These are phyloP conservation scores for Nephila pilipes DNA, from an alignment of 1,140 invertebrate genomes.

Conservation along the genomic window DNA sequence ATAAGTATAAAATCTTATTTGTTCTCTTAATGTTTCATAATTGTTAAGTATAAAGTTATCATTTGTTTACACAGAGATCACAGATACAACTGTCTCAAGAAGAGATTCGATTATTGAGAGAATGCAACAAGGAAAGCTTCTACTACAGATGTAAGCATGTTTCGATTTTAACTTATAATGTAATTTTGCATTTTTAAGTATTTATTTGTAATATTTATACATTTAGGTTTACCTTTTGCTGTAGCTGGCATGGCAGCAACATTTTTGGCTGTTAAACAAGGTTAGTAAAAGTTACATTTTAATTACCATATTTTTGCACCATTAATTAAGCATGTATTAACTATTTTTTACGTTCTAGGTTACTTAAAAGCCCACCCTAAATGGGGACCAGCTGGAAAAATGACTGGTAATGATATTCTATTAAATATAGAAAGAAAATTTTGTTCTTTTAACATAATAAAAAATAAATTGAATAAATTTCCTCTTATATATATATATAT, in stretches of 20 bases:
- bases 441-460: too few relatives aligned
- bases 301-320: background rate
- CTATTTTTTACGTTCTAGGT: slow-evolving; percentile 30
- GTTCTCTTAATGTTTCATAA: background rate
- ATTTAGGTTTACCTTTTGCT: slow-evolving; percentile 57
- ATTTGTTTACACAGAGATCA: background rate
- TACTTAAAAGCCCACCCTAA: slow-evolving; percentile 58
- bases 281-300: slow-evolving; percentile 15
- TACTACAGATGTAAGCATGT: slow-evolving; percentile 64
- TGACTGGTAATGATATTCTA: slow-evolving; percentile 45
- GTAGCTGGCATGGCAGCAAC: slow-evolving; percentile 45
- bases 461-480: too few relatives aligned
- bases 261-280: slow-evolving; percentile 34
- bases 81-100: slow-evolving; percentile 27
- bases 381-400: slow-evolving; percentile 49
- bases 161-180: background rate
- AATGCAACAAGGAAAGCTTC: slow-evolving; percentile 65
- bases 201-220: background rate
- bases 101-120: slow-evolving; percentile 20
- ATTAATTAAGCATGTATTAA: background rate
- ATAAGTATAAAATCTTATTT: too few relatives aligned
- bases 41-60: background rate
- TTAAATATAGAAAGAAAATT: too few relatives aligned
- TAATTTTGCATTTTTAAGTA: background rate
- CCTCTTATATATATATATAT: too few relatives aligned